phyloP scores from a whole-genome alignment of 92 coral and sea anemone species.

The Micromussa lordhowensis region DNA sequence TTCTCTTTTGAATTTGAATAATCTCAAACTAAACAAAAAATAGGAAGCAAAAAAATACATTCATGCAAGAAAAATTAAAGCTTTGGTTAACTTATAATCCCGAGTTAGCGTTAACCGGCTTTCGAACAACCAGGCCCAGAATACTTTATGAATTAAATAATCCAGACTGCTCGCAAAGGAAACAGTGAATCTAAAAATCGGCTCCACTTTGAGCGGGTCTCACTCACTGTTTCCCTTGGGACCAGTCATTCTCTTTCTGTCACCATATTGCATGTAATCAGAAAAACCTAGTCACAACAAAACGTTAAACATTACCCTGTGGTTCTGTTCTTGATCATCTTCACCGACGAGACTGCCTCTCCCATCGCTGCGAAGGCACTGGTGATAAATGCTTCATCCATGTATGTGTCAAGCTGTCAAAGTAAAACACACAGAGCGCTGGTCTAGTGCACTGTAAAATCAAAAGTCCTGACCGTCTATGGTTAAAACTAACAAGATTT shows the following conservation, averaged over 20 bases:
- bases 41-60: too few species aligned
- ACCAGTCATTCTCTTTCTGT: too few species aligned
- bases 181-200: too few species aligned
- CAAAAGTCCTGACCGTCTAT: neutral
- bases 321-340: conserved; percentile 86
- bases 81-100: too few species aligned
- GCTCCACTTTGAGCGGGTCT: neutral
- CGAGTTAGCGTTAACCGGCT: too few species aligned
- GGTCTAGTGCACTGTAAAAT: neutral
- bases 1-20: too few species aligned
- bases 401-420: conserved; percentile 85
- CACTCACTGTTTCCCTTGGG: too few species aligned
- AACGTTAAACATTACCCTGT: conserved; percentile 76
- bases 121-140: too few species aligned
- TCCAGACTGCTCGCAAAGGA: too few species aligned
- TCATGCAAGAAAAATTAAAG: too few species aligned
- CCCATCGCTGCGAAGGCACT: conserved; percentile 98
- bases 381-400: conserved; percentile 88
- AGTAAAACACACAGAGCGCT: neutral
- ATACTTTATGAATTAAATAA: too few species aligned
- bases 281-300: neutral
- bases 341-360: conserved; percentile 83
- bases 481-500: neutral
- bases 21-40: too few species aligned
- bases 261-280: neutral